A percentile compares a stretch with the other conserved stretches of the same genome.
Conservation (phyloP, 2,797 vertebrate species). For the Strix occidentalis region DNA sequence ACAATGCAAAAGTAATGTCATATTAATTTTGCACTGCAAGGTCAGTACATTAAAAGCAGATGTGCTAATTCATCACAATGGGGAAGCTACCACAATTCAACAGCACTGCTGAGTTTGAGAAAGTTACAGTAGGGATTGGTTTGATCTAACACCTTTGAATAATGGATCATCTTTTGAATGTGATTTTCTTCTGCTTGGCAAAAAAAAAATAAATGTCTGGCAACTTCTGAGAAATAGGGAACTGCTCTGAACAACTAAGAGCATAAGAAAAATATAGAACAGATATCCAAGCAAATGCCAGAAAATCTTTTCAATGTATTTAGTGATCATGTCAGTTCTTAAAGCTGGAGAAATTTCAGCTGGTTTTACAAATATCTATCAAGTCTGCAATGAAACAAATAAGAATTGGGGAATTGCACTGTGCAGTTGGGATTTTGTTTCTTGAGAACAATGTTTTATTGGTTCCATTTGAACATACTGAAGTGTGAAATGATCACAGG, state of each 20-base stretch:
- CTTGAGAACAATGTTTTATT: background rate
- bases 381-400: background rate
- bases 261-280: background rate
- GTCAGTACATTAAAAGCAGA: background rate
- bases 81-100: background rate
- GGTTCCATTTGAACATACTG: background rate
- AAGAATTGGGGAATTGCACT: background rate
- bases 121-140: background rate
- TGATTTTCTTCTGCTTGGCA: background rate
- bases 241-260: background rate
- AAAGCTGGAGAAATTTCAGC: background rate
- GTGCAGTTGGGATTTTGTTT: background rate
- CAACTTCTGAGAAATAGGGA: background rate
- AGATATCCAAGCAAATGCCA: background rate
- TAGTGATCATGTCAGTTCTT: background rate
- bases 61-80: background rate
- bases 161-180: background rate
- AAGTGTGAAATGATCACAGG: background rate
- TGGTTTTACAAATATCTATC: background rate
- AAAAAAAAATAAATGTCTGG: background rate
- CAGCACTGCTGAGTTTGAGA: background rate
- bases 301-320: background rate
- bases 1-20: background rate
- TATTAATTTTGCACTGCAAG: background rate
- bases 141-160: conserved; percentile 15